Conservation (phyloP, 2,113 vertebrate genomes). For the Sceloporus tristichus region DNA sequence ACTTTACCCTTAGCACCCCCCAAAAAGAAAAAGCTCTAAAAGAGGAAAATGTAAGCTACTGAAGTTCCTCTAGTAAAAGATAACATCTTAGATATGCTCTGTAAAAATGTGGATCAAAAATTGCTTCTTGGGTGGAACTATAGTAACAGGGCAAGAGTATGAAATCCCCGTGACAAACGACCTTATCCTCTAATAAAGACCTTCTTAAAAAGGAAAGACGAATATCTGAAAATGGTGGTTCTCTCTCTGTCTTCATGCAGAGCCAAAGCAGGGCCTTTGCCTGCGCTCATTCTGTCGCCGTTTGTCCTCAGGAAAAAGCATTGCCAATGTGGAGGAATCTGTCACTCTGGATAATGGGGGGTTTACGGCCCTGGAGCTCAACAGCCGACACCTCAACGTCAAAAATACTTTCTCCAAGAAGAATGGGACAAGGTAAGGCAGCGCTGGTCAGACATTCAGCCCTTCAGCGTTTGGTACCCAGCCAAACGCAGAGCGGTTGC, state of each 20-base stretch:
- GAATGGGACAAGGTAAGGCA: slow-evolving; percentile 89
- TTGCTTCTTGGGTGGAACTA: neutral
- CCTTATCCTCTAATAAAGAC: neutral
- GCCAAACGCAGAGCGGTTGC: neutral
- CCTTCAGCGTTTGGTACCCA: neutral
- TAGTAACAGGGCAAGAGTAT: neutral
- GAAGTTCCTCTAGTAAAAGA: neutral
- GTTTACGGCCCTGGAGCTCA: slow-evolving; percentile 93
- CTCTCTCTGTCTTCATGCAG: slow-evolving; percentile 11
- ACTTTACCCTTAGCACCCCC: too few relatives aligned
- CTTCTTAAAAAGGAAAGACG: neutral
- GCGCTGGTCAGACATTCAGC: neutral
- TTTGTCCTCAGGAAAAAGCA: slow-evolving; percentile 83
- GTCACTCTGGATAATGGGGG: slow-evolving; percentile 94
- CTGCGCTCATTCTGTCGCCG: slow-evolving; percentile 39
- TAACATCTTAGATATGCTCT: neutral
- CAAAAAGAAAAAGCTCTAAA: neutral
- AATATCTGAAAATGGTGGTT: slow-evolving; percentile 24
- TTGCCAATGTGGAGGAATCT: slow-evolving; percentile 87
- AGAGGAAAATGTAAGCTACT: neutral
- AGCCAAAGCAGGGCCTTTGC: slow-evolving; percentile 27
- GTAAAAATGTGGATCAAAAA: neutral
- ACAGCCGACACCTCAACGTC: slow-evolving; percentile 90
- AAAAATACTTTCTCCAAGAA: slow-evolving; percentile 94
- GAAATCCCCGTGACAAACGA: neutral